Evolutionary conservation across 2,888 invertebrate species (phyloP).

Genomic region (Harpagoxenus sublaevis): DNA sequence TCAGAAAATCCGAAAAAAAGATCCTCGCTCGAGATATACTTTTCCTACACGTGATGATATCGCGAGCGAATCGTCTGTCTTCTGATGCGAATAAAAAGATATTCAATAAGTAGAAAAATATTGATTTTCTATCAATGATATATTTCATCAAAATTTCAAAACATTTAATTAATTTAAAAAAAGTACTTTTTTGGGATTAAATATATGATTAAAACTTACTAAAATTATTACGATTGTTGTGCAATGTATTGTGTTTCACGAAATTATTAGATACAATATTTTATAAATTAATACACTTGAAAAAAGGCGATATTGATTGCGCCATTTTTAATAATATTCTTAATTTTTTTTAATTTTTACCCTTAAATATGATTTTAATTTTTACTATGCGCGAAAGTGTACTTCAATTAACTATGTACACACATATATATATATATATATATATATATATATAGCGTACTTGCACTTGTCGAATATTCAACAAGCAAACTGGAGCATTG

Average conservation of each 20-base stretch:
- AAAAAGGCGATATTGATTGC: neutral
- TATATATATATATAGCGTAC: neutral
- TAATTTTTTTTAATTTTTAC: slow-evolving; percentile 13
- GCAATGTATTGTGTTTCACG: neutral
- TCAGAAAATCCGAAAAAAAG: slow-evolving; percentile 38
- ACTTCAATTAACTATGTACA: neutral
- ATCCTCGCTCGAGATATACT: slow-evolving; percentile 3
- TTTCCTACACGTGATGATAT: slow-evolving; percentile 12
- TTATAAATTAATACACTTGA: neutral
- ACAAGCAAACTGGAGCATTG: neutral
- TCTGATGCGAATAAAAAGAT: slow-evolving; percentile 14
- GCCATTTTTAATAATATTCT: neutral
- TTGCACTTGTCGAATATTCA: neutral
- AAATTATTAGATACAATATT: neutral
- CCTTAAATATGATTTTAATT: neutral
- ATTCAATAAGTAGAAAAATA: slow-evolving; percentile 11
- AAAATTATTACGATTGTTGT: neutral
- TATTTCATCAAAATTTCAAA: neutral
- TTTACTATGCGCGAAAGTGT: neutral
- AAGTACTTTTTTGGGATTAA: neutral
- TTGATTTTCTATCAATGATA: neutral
- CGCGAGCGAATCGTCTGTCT: slow-evolving; percentile 24
- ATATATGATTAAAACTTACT: neutral
- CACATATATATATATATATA: too few relatives aligned
- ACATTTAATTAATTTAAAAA: neutral